These are phyloP conservation scores for Trichomalopsis sarcophagae DNA, from an alignment of 1,140 invertebrate genomes.

Conservation along the genomic window DNA sequence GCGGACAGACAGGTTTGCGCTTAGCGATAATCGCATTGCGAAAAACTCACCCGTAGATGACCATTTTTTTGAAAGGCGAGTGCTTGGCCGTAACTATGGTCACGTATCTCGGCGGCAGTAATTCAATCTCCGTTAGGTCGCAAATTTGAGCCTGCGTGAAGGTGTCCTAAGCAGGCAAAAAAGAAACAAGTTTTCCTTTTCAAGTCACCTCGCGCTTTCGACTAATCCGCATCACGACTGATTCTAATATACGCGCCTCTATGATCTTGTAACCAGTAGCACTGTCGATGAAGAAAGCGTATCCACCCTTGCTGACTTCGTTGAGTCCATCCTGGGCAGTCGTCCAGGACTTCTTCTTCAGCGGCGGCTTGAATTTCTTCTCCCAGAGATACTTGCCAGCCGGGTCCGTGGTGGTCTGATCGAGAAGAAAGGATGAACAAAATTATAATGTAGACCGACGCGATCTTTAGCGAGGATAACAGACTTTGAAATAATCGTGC, in stretches of 20 bases:
- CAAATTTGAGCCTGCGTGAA: constrained; percentile 66
- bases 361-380: constrained; percentile 66
- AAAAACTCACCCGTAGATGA: constrained; percentile 61
- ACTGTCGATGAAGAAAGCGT: constrained; percentile 78
- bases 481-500: constrained; percentile 78
- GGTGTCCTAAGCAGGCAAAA: constrained; percentile 56
- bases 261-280: constrained; percentile 78
- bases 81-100: constrained; percentile 58
- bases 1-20: too few relatives aligned
- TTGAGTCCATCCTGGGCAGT: constrained; percentile 67
- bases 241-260: constrained; percentile 56
- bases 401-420: constrained; percentile 22
- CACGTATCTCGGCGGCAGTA: constrained; percentile 55
- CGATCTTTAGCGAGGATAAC: neutral
- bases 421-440: neutral
- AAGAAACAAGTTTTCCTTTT: constrained; percentile 1
- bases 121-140: constrained; percentile 61
- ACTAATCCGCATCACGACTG: constrained; percentile 8
- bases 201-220: neutral
- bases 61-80: constrained; percentile 67
- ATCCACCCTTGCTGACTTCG: constrained; percentile 70
- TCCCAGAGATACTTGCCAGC: constrained; percentile 72
- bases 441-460: too few relatives aligned
- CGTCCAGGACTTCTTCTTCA: constrained; percentile 44
- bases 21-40: constrained; percentile 4